Conservation (phyloP, 1,140 invertebrate species). For the Apis dorsata region DNA sequence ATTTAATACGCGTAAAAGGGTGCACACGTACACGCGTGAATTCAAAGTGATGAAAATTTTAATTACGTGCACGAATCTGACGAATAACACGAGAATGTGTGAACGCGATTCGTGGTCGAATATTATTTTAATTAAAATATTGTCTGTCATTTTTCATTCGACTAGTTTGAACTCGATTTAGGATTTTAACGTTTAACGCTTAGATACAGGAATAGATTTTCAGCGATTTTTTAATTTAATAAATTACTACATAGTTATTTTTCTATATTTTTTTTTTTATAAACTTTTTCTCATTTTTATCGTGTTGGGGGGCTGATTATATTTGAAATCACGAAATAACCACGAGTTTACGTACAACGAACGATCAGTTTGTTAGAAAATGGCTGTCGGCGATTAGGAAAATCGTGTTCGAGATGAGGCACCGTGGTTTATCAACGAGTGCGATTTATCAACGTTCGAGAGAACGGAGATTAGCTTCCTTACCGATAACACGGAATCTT, state of each 20-base stretch:
- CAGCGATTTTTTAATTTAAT: not conserved
- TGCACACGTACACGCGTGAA: not conserved
- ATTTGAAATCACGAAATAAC: slow-evolving; percentile 7
- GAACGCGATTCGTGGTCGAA: not conserved
- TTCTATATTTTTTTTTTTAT: too few relatives aligned
- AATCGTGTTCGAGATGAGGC: not conserved
- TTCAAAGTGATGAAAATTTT: slow-evolving; percentile 40
- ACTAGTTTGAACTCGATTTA: not conserved
- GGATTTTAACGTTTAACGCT: not conserved
- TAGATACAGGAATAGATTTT: not conserved
- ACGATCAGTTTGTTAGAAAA: not conserved
- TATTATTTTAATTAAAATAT: slow-evolving; percentile 45
- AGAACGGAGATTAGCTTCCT: slow-evolving; percentile 37
- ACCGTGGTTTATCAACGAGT: too few relatives aligned
- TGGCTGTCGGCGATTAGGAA: slow-evolving; percentile 8
- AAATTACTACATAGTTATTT: not conserved
- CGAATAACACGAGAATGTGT: not conserved
- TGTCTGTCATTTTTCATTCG: not conserved
- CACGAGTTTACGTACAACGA: slow-evolving; percentile 13
- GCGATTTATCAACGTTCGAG: slow-evolving; percentile 35
- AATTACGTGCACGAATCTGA: slow-evolving; percentile 17
- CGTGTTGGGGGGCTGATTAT: not conserved
- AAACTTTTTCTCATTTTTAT: slow-evolving; percentile 3
- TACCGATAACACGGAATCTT: slow-evolving; percentile 7
- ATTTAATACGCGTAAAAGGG: slow-evolving; percentile 28